phyloP scores from a whole-genome alignment of 2,113 vertebrate species.

The Phylloscopus trochiloides region DNA sequence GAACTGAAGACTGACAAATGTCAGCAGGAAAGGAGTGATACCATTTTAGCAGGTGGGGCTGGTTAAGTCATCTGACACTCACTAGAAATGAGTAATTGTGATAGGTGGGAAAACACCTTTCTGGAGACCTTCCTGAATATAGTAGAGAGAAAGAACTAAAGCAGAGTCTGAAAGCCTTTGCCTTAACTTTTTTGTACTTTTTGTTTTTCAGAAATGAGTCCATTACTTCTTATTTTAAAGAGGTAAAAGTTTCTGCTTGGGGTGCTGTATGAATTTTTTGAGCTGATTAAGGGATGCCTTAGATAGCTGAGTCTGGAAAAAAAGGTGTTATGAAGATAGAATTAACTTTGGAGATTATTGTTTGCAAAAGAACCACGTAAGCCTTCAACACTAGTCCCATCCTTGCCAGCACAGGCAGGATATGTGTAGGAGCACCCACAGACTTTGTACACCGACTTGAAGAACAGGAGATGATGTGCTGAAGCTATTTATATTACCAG shows the following conservation, averaged over 20 bases:
- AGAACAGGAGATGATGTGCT: neutral
- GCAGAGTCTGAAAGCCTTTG: neutral
- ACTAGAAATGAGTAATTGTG: no score
- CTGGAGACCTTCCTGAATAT: neutral
- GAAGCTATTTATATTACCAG: neutral
- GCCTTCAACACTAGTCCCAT: neutral
- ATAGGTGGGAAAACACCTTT: neutral
- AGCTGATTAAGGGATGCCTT: neutral
- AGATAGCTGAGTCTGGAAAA: neutral
- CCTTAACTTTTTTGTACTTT: neutral
- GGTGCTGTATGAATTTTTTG: rapidly evolving
- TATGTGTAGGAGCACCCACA: neutral
- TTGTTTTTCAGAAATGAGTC: neutral
- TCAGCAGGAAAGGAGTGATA: neutral
- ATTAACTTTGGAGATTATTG: neutral
- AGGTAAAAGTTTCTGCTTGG: neutral
- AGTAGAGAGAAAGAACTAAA: neutral
- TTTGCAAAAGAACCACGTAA: neutral
- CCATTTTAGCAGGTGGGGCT: neutral
- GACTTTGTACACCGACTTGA: neutral
- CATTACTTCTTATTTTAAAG: neutral
- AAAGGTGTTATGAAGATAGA: neutral
- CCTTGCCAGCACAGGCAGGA: neutral
- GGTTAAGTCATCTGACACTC: neutral
- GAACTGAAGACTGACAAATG: neutral